Evolutionary conservation across 2,113 vertebrate species (phyloP).

Genomic region (Chaetodon trifascialis): DNA sequence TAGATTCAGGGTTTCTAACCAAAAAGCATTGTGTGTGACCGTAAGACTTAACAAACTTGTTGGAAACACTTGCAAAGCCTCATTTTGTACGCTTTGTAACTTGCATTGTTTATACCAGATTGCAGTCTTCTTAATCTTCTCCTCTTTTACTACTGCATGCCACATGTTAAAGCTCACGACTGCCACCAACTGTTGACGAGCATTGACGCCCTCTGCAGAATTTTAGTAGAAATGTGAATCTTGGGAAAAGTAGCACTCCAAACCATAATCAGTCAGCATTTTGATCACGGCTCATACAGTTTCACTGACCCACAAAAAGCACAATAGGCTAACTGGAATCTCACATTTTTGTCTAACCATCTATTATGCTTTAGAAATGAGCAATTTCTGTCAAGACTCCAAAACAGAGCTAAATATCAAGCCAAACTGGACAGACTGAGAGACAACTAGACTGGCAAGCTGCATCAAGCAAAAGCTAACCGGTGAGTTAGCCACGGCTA

Average conservation of each 20-base stretch:
- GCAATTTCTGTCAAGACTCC: neutral
- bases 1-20: slow-evolving; percentile 42
- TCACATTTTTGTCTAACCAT: neutral
- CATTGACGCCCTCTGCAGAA: neutral
- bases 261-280: neutral
- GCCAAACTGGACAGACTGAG: neutral
- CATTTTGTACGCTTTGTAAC: neutral
- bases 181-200: neutral
- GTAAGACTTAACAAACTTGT: slow-evolving; percentile 28
- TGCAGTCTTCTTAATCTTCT: neutral
- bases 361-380: neutral
- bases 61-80: slow-evolving; percentile 12
- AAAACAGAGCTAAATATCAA: neutral
- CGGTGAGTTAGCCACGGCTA: neutral
- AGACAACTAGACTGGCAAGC: too few relatives aligned
- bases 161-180: neutral
- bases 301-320: neutral
- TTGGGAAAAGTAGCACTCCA: neutral
- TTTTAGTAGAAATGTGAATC: neutral
- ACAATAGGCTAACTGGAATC: neutral
- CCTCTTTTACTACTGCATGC: neutral
- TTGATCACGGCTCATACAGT: neutral
- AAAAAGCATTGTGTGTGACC: slow-evolving; percentile 36
- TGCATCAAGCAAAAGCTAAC: neutral
- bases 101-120: neutral